Conservation (phyloP, 2,797 vertebrate species). For the Rhinoraja longicauda region DNA sequence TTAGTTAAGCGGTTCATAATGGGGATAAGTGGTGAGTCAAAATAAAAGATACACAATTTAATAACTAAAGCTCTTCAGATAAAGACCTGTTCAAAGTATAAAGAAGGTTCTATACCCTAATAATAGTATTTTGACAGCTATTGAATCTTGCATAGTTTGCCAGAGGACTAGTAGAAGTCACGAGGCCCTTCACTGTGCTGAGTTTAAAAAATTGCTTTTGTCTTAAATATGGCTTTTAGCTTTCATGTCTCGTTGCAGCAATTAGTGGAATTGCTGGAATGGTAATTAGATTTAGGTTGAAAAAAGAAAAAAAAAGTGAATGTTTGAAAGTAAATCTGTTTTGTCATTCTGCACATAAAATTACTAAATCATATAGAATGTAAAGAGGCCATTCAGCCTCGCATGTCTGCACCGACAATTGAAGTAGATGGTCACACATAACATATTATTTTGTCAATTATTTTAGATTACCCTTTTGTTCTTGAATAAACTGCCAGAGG, state of each 20-base stretch:
- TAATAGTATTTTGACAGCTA: conserved; percentile 23
- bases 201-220: neutral
- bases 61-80: conserved; percentile 22
- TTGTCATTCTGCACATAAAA: neutral
- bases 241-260: neutral
- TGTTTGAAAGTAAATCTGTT: neutral
- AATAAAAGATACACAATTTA: conserved; percentile 30
- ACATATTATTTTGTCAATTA: neutral
- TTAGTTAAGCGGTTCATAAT: conserved; percentile 19
- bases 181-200: conserved; percentile 13
- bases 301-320: neutral
- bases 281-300: neutral
- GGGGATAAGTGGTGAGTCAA: conserved; percentile 34
- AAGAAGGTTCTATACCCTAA: conserved; percentile 28
- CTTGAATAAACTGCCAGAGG: neutral
- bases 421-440: neutral
- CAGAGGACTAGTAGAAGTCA: conserved; percentile 24
- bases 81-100: conserved; percentile 8
- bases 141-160: conserved; percentile 14
- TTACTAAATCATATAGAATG: neutral
- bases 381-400: neutral
- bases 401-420: neutral
- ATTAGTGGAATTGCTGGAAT: conserved; percentile 29
- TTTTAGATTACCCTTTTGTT: neutral
- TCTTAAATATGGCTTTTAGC: conserved; percentile 30